These are phyloP conservation scores for Chrysocyon brachyurus DNA, from an alignment of 2,797 vertebrate genomes.

Conservation along the genomic window DNA sequence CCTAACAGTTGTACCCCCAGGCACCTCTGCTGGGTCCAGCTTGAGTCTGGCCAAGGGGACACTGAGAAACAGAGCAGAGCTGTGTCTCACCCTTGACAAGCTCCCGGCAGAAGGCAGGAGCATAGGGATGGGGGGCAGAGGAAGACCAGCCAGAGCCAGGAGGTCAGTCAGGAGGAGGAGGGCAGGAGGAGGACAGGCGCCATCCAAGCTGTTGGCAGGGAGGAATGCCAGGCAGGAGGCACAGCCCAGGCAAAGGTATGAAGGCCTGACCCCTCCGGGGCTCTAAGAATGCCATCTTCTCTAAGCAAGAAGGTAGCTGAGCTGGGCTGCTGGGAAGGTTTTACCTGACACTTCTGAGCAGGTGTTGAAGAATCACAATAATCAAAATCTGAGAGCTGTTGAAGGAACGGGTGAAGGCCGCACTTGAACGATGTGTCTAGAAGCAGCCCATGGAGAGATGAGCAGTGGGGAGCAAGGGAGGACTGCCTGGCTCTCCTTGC, in stretches of 20 bases:
- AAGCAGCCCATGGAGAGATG: rapidly evolving
- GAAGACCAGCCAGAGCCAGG: rapidly evolving
- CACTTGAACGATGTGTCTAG: rapidly evolving
- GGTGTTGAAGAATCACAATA: no score
- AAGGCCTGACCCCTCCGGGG: rapidly evolving
- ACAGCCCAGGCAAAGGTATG: rapidly evolving
- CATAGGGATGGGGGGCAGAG: not conserved
- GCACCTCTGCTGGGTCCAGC: not conserved
- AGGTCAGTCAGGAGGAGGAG: rapidly evolving
- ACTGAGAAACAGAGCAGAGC: rapidly evolving
- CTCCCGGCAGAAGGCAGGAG: rapidly evolving
- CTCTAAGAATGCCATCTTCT: rapidly evolving
- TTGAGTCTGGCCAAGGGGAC: rapidly evolving
- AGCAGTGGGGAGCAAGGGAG: not conserved
- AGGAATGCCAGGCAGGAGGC: rapidly evolving
- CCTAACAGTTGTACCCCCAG: rapidly evolving
- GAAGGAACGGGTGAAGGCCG: rapidly evolving
- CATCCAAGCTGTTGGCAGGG: rapidly evolving
- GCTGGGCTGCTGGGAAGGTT: rapidly evolving
- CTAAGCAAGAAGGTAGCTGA: rapidly evolving
- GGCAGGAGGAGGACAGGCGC: rapidly evolving
- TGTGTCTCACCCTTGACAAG: rapidly evolving
- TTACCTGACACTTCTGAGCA: not conserved
- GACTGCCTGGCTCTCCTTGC: not conserved
- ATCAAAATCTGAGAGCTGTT: rapidly evolving